phyloP scores from a whole-genome alignment of 1,140 invertebrate genomes.

The Penaeus indicus region DNA sequence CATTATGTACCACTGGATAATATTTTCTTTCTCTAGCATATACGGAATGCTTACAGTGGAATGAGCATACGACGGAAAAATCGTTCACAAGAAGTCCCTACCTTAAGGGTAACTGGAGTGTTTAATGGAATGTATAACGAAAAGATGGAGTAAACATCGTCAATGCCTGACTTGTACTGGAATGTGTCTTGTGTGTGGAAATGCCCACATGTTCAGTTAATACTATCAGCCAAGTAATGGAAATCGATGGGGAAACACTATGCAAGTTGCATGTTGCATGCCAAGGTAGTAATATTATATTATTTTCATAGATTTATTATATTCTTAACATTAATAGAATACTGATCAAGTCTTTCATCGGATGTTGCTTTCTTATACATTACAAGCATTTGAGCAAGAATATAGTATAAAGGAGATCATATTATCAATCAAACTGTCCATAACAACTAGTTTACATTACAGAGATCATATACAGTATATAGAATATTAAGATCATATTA shows the following conservation, averaged over 20 bases:
- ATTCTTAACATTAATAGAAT: constrained; percentile 56
- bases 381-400: constrained; percentile 47
- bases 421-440: constrained; percentile 43
- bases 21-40: not conserved
- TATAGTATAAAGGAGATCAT: constrained; percentile 33
- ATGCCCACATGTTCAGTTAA: constrained; percentile 19
- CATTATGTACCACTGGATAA: constrained; percentile 42
- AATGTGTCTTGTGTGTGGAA: constrained; percentile 18
- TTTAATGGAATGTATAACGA: not conserved
- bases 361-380: constrained; percentile 34
- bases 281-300: no score
- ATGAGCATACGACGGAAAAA: not conserved
- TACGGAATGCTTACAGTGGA: constrained; percentile 5
- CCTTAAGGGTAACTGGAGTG: no score
- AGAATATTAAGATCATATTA: constrained; percentile 30
- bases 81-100: no score
- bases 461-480: constrained; percentile 13
- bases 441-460: constrained; percentile 51
- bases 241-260: no score
- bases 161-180: constrained; percentile 47
- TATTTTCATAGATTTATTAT: no score
- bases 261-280: no score
- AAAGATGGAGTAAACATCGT: constrained; percentile 23
- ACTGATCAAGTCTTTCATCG: constrained; percentile 58
- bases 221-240: not conserved